A percentile compares a stretch with the other conserved stretches of the same genome.
Evolutionary conservation across 2,888 invertebrate genomes (phyloP).

Genomic region (Lomographa bimaculata): DNA sequence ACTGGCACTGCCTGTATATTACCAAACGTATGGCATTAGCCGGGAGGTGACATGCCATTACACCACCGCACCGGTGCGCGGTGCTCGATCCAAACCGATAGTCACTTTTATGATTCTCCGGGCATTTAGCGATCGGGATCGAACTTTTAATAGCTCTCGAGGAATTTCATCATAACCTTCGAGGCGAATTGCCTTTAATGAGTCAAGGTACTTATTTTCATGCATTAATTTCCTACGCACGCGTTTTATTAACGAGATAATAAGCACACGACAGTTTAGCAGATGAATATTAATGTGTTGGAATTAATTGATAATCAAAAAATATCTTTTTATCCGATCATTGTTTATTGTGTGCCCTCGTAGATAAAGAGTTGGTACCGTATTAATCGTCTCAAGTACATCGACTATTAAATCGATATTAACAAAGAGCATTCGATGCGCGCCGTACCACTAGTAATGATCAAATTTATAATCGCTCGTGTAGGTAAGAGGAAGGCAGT

Average conservation of each 20-base stretch:
- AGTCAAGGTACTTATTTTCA: slow-evolving; percentile 41
- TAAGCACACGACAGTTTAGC: slow-evolving; percentile 10
- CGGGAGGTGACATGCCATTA: slow-evolving; percentile 53
- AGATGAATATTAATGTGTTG: slow-evolving; percentile 10
- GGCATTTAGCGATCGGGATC: slow-evolving; percentile 49
- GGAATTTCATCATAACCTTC: slow-evolving; percentile 57
- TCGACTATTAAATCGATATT: slow-evolving; percentile 74
- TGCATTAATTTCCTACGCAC: slow-evolving; percentile 55
- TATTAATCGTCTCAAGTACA: slow-evolving; percentile 69
- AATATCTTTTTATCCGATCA: slow-evolving; percentile 10
- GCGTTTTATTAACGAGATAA: slow-evolving; percentile 51
- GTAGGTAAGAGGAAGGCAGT: slow-evolving; percentile 68
- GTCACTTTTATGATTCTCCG: slow-evolving; percentile 51
- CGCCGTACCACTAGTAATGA: slow-evolving; percentile 77
- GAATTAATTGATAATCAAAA: slow-evolving; percentile 14
- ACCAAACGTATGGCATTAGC: slow-evolving; percentile 50
- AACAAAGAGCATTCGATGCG: slow-evolving; percentile 72
- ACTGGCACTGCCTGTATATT: slow-evolving; percentile 39
- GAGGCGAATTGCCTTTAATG: slow-evolving; percentile 32
- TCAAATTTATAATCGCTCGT: slow-evolving; percentile 79
- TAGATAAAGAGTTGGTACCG: slow-evolving; percentile 56
- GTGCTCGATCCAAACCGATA: slow-evolving; percentile 54
- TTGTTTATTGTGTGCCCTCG: slow-evolving; percentile 29
- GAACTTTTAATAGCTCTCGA: slow-evolving; percentile 50
- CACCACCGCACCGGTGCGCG: too few relatives aligned